Percentiles rank a stretch among this genome's conserved stretches.
Conservation (phyloP, 2,797 vertebrate genomes). For the Loriculus beryllinus region DNA sequence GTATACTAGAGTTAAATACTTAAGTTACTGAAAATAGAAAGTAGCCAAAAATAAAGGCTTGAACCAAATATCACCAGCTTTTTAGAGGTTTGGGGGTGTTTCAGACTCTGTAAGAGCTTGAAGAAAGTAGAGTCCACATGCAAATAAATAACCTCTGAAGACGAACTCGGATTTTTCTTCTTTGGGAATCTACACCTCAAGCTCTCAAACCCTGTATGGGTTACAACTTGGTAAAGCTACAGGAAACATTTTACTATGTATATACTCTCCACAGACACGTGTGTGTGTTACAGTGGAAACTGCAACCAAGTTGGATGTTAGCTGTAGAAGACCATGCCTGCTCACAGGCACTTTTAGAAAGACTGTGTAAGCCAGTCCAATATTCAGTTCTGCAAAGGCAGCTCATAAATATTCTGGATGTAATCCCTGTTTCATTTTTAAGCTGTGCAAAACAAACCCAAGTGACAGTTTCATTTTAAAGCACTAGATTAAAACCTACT, state of each 20-base stretch:
- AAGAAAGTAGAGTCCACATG: neutral
- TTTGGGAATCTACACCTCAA: neutral
- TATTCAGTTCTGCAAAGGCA: neutral
- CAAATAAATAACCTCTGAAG: neutral
- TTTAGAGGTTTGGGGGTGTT: neutral
- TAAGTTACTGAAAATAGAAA: neutral
- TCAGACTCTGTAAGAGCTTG: neutral
- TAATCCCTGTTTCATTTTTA: neutral
- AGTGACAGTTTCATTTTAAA: neutral
- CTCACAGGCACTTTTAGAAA: neutral
- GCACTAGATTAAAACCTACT: neutral
- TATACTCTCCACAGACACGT: neutral
- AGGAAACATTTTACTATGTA: neutral
- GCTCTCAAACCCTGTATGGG: neutral
- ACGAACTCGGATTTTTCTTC: fast-evolving
- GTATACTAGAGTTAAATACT: neutral
- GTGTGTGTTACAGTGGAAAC: neutral
- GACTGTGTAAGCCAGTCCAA: neutral
- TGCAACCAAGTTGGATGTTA: neutral
- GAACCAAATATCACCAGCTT: neutral
- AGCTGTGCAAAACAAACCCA: neutral
- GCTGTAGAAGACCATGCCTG: neutral
- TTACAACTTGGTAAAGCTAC: neutral
- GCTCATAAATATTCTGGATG: neutral
- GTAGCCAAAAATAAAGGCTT: neutral